These are phyloP conservation scores for Chrysolina americana DNA, from an alignment of 2,888 invertebrate species.

Conservation along the genomic window DNA sequence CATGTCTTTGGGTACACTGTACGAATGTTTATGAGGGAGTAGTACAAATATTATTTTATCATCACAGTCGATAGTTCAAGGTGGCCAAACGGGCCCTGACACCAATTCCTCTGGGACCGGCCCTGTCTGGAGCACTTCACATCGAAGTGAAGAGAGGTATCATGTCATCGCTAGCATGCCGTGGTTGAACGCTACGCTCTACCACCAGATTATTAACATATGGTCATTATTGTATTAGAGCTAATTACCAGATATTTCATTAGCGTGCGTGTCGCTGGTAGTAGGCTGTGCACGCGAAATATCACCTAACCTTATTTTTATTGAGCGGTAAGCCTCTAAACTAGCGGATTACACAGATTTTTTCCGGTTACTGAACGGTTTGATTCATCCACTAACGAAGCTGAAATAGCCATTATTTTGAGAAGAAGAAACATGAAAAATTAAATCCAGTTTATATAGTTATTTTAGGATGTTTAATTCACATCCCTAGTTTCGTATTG, in stretches of 20 bases:
- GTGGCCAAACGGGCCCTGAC: too few species aligned
- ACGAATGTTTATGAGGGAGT: too few species aligned
- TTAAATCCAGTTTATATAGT: too few species aligned
- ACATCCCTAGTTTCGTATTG: too few species aligned
- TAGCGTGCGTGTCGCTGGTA: conserved; percentile 60
- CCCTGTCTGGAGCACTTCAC: neutral
- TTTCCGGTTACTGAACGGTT: neutral
- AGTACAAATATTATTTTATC: too few species aligned
- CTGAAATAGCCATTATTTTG: too few species aligned
- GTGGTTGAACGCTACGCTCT: conserved; percentile 26
- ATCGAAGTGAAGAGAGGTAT: conserved; percentile 30
- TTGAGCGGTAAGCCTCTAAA: neutral
- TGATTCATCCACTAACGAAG: neutral
- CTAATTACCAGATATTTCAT: conserved; percentile 68
- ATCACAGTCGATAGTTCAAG: too few species aligned
- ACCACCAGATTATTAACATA: conserved; percentile 63
- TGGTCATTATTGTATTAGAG: conserved; percentile 66
- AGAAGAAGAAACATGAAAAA: too few species aligned
- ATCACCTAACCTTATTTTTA: conserved; percentile 21
- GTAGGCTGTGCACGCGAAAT: conserved; percentile 23
- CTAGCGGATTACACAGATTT: neutral
- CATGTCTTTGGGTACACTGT: too few species aligned
- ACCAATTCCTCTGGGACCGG: neutral
- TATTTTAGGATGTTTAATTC: too few species aligned
- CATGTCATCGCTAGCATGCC: conserved; percentile 40